phyloP scores from a whole-genome alignment of 2,888 invertebrate genomes.

The Pteria penguin region DNA sequence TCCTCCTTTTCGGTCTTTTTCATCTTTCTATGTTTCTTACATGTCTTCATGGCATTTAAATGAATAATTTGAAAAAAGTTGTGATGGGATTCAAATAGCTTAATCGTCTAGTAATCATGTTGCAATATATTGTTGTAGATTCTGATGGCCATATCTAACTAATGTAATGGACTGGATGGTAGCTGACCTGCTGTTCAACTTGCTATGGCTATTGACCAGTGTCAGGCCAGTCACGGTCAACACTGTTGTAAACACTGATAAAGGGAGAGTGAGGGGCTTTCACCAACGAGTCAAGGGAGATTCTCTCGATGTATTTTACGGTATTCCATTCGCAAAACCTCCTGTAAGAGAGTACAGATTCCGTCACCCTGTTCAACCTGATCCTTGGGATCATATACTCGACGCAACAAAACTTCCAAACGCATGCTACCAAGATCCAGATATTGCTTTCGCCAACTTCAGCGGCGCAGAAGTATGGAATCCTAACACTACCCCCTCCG shows the following conservation, averaged over 20 bases:
- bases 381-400: constrained; percentile 83
- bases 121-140: not conserved
- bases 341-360: constrained; percentile 83
- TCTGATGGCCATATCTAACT: not conserved
- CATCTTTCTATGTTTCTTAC: no score
- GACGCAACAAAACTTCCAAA: constrained; percentile 92
- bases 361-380: constrained; percentile 72
- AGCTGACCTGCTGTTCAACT: not conserved
- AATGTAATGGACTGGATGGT: not conserved
- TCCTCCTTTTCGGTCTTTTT: no score
- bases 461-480: constrained; percentile 96
- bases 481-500: constrained; percentile 93
- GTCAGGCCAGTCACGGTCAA: not conserved
- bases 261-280: constrained; percentile 64
- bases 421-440: constrained; percentile 93
- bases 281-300: constrained; percentile 53
- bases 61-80: no score
- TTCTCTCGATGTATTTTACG: constrained; percentile 73
- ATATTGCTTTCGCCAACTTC: constrained; percentile 94
- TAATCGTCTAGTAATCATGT: no score
- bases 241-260: constrained; percentile 55
- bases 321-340: constrained; percentile 81
- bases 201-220: not conserved
- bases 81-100: no score
- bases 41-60: no score